phyloP scores from a whole-genome alignment of 1,140 invertebrate species.

The Trissolcus basalis region DNA sequence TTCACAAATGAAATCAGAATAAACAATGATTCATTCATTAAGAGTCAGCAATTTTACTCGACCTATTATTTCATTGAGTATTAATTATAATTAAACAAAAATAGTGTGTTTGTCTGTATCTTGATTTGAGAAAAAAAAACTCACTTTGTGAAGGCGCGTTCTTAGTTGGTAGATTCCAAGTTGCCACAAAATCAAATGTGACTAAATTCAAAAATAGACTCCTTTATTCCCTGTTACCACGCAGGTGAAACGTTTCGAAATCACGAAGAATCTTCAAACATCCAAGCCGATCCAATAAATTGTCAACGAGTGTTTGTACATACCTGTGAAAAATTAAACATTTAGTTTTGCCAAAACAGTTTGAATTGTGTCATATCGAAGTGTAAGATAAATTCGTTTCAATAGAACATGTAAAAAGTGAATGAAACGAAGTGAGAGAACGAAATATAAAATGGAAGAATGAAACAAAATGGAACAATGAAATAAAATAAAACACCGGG shows the following conservation, averaged over 20 bases:
- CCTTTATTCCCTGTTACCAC: conserved; percentile 45
- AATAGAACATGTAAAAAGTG: too few species aligned
- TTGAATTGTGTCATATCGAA: background rate
- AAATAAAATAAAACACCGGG: too few species aligned
- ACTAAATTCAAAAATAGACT: conserved; percentile 45
- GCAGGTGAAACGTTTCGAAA: conserved; percentile 47
- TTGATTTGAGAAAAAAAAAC: too few species aligned
- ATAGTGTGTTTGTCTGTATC: too few species aligned
- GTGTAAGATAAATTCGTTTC: background rate
- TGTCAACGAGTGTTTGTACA: conserved; percentile 8
- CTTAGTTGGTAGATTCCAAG: conserved; percentile 19
- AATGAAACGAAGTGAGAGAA: too few species aligned
- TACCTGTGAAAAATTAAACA: conserved; percentile 19
- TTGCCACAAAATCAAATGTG: conserved; percentile 18
- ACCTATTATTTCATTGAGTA: too few species aligned
- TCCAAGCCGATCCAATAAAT: conserved; percentile 26
- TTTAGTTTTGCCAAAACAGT: conserved; percentile 13
- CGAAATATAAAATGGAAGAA: too few species aligned
- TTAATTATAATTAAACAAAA: too few species aligned
- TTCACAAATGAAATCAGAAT: too few species aligned
- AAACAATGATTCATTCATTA: too few species aligned
- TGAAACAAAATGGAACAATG: too few species aligned
- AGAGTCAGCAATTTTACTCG: too few species aligned
- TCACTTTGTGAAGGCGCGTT: background rate
- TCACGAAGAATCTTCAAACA: conserved; percentile 23